These are phyloP conservation scores for Ardeotis arabs DNA, from an alignment of 2,113 vertebrate species.

Conservation along the genomic window DNA sequence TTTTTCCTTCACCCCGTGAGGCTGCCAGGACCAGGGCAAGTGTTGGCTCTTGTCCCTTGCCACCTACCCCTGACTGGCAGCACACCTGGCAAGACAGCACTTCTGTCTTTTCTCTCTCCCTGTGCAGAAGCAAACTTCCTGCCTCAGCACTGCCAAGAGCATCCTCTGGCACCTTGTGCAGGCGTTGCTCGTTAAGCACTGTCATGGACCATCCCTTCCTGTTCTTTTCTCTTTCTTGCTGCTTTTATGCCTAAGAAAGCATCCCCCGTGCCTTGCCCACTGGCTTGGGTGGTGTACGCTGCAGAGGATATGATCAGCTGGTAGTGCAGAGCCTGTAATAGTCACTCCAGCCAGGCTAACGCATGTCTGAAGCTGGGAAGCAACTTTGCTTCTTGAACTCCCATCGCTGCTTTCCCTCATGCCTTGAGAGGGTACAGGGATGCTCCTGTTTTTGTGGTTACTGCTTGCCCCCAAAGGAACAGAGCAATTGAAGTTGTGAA, in stretches of 20 bases:
- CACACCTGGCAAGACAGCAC: background rate
- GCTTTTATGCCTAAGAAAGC: background rate
- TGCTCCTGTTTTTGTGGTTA: background rate
- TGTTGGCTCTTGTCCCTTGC: background rate
- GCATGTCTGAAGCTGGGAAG: background rate
- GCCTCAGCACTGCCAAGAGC: background rate
- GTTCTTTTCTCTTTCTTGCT: background rate
- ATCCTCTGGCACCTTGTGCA: background rate
- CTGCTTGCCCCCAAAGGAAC: background rate
- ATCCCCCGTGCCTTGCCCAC: accelerated
- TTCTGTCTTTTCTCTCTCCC: background rate
- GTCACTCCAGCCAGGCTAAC: background rate
- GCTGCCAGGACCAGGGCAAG: background rate
- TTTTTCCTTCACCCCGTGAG: background rate
- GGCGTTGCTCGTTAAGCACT: background rate
- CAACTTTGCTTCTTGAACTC: background rate
- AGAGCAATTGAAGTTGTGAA: background rate
- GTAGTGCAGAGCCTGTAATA: background rate
- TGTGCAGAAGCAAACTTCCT: background rate
- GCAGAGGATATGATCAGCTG: background rate
- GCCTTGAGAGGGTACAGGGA: background rate
- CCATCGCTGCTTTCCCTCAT: background rate
- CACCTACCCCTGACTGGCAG: background rate
- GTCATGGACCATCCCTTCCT: background rate
- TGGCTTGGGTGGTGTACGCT: background rate